These are phyloP conservation scores for Enteromius radiatus DNA, from an alignment of 2,797 vertebrate species.

Conservation along the genomic window DNA sequence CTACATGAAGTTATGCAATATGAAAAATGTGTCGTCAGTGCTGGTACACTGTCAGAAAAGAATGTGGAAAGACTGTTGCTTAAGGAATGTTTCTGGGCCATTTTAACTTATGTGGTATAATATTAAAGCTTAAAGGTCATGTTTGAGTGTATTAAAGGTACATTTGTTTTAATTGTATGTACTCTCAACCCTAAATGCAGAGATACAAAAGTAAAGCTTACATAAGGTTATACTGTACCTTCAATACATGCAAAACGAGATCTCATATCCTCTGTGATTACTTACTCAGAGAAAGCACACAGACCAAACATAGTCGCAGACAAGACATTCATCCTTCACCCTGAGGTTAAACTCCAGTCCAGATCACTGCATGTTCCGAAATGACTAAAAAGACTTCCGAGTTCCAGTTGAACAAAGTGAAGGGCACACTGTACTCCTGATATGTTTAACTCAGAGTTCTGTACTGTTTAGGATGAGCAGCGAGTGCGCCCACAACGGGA, in stretches of 20 bases:
- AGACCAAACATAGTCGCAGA: not conserved
- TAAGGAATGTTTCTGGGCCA: not conserved
- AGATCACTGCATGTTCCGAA: not conserved
- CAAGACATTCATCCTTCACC: slow-evolving; percentile 9
- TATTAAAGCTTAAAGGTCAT: not conserved
- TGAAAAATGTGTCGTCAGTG: not conserved
- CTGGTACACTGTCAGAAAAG: not conserved
- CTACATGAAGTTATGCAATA: not conserved
- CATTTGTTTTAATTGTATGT: not conserved
- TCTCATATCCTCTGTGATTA: not conserved
- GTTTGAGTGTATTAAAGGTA: not conserved
- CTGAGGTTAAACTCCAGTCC: not conserved
- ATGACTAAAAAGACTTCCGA: not conserved
- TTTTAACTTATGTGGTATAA: not conserved
- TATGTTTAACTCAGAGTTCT: not conserved
- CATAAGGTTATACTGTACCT: not conserved
- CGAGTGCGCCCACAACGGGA: not conserved
- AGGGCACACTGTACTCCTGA: not conserved
- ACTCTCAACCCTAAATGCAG: not conserved
- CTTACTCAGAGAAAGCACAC: slow-evolving; percentile 18
- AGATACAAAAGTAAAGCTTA: not conserved
- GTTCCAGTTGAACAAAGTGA: not conserved
- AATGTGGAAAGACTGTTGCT: not conserved
- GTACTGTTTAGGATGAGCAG: slow-evolving; percentile 27
- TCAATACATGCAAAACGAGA: not conserved